Evolutionary conservation across 2,797 vertebrate species (phyloP), one percentile per base, ranked within the genome.

Genomic region (Myiothlypis chrysogaster): DNA sequence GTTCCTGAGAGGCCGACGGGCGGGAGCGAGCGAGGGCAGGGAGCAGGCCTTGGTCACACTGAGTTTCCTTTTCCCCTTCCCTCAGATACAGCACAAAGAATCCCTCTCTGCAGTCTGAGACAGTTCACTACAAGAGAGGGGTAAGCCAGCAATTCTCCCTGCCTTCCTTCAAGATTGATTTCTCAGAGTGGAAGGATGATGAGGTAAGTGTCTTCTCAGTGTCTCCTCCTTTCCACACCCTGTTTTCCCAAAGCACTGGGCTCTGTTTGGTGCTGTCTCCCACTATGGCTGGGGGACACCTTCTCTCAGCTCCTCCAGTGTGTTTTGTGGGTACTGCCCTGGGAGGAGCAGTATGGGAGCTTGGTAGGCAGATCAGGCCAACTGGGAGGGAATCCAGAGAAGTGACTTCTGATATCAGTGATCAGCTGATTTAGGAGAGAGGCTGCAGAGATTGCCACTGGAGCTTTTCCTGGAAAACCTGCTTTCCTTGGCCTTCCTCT

Each of bases 61-160:
- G 21, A 63, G 21, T 82, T 94, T 80, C 80, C 52, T 56, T 60
- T 63, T 47, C 12, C 39, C 49, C n/a, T 81, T 75, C 81, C 86
- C 90, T n/a, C 94, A 99, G 99, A 92, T 99, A 99, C 97, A 99
- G 98, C 95, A 98, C 99, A 63, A 99, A 98, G 97, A 98, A 98
- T 94, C 98, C 99, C 17, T 96, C 97, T 4, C 95, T 99, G 98
- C 98, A 98, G 61, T 99, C 99, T 0, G 99, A 99, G 96, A 99
- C 99, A 0, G 98, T 99, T 30, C 99, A 99, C 95, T 99, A 99
- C 96, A 99, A 99, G 96, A 98, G 99, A 71, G 99, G 99, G 14
- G 99, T 99, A 80, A 99, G 98, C 98, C 99, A 99, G 96, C 99
- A 99, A 82, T 99, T 99, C 98, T 99, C 99, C 43, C 98, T 99